Percentiles rank a stretch among this genome's conserved stretches.
These are phyloP conservation scores for Nylanderia fulva DNA, from an alignment of 1,140 invertebrate species.

Conservation along the genomic window DNA sequence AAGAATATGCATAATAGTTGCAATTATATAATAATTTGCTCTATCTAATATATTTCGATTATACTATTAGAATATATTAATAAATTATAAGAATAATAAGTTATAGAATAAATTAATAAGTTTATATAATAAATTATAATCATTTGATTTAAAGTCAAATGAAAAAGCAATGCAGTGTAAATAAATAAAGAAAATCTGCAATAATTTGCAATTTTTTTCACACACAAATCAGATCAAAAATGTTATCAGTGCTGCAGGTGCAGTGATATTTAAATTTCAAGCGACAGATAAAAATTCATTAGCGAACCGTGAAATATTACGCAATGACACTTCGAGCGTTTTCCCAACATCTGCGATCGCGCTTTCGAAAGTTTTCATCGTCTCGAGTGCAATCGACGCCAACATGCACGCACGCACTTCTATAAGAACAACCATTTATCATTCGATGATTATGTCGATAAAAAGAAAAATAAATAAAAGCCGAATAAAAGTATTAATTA, in stretches of 20 bases:
- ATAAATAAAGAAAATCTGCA: slow-evolving; percentile 19
- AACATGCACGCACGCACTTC: not conserved
- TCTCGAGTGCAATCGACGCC: slow-evolving; percentile 6
- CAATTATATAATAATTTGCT: not conserved
- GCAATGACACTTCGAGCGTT: slow-evolving; percentile 39
- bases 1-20: not conserved
- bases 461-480: slow-evolving; percentile 26
- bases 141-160: not conserved
- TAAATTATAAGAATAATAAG: no score
- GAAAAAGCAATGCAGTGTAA: slow-evolving; percentile 14
- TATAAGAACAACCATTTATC: slow-evolving; percentile 12
- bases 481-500: slow-evolving; percentile 68
- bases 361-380: slow-evolving; percentile 3
- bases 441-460: slow-evolving; percentile 1
- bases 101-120: no score
- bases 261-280: slow-evolving; percentile 26
- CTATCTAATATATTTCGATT: not conserved
- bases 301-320: slow-evolving; percentile 42
- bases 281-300: slow-evolving; percentile 24
- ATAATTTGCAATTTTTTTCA: not conserved
- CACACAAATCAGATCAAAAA: not conserved
- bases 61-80: not conserved
- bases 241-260: slow-evolving; percentile 32
- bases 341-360: not conserved
- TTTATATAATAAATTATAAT: slow-evolving; percentile 25